Evolutionary conservation across 2,888 invertebrate genomes (phyloP), one percentile per base, ranked within the genome.

Genomic region (Dicranocentrus wangi): DNA sequence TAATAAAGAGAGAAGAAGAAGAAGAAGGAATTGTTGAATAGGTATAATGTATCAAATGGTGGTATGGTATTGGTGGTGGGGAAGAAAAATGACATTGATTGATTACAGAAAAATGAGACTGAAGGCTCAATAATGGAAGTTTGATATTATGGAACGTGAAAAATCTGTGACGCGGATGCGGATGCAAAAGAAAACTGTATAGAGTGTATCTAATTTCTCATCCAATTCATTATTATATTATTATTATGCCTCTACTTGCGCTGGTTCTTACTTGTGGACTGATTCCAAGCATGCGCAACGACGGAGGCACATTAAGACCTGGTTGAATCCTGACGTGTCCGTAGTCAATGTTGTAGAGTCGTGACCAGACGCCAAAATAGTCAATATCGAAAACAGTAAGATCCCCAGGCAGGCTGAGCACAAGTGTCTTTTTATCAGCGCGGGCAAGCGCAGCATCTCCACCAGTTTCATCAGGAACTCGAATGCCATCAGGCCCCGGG

Each of bases 281-380:
- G 82, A 96, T 94, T 83, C 96, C 97, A 61, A 97, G 92, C 96
- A 96, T 96, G 90, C 94, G 94, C 82, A 96, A 92, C 55, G 95
- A 95, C 69, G 97, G 97, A 53, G 97, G 97, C 61, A 97, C 93
- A 90, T 95, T 95, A 83, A 94, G 90, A 73, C 90, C 90, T 84
- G 91, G 91, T 0, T 95, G 95, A 83, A 97, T 91, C 85, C 91
- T 88, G 65, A 96, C 92, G 90, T 97, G 95, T 0, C 96, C 97
- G 88, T 97, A 97, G 90, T 97, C 94, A 61, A 96, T 96, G 58
- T 95, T 93, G 90, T 96, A 97, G 5, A 95, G 94, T 89, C 96
- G 95, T 88, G 97, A 97, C 95, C 96, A 97, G 82, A 97, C 93
- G 25, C 94, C 95, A 89, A 97, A 95, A 90, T 96, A 95, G 1